Evolutionary conservation across 1,140 invertebrate genomes (phyloP), one percentile per base, ranked within the genome.

Genomic region (Ericerus pela): DNA sequence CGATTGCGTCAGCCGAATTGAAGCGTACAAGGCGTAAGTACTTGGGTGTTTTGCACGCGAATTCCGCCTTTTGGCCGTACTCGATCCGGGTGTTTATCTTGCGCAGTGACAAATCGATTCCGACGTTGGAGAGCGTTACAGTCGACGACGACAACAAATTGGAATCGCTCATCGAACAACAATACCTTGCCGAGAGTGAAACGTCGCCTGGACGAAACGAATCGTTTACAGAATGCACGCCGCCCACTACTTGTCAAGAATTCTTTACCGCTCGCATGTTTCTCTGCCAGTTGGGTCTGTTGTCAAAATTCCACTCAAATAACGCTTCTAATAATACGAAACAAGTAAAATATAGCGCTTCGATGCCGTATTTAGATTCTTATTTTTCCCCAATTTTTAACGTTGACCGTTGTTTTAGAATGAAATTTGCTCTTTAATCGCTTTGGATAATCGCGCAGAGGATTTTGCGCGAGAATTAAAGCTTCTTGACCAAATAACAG

Each of bases 221-320:
- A 60, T 54, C 62, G 10, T 60, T 60, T 37, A 72, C 80, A 43
- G 88, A 93, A 66, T 89, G 85, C 65, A 73, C 79, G 11, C 82
- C 88, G 14, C 92, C 92, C 0, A 73, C 81, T 10, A 79, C 84
- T 1, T 85, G 84, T 59, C 82, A 91, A 54, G 88, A 95, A 65
- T 95, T 94, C 69, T 89, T 96, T 73, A 94, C 93, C 0, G 88
- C 93, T 1, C 75, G 94, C 57, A 69, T 97, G 0, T 93, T 97
- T 68, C 72, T 97, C 1, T 92, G 90, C 14, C 90, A 97, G 69
- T 92, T 96, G 70, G 92, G 92, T 4, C 87, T 94, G 63, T 72
- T 96, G 1, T 60, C 62, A 14, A 62, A 62, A 53, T 41, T 64
- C 14, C 63, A 62, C 56, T 58, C 4, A 2, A 51, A 59, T 29